A percentile compares a stretch with the other conserved stretches of the same genome.
Conservation (phyloP, 35 echinoderm and acorn worm genomes). For the Amphiura filiformis region DNA sequence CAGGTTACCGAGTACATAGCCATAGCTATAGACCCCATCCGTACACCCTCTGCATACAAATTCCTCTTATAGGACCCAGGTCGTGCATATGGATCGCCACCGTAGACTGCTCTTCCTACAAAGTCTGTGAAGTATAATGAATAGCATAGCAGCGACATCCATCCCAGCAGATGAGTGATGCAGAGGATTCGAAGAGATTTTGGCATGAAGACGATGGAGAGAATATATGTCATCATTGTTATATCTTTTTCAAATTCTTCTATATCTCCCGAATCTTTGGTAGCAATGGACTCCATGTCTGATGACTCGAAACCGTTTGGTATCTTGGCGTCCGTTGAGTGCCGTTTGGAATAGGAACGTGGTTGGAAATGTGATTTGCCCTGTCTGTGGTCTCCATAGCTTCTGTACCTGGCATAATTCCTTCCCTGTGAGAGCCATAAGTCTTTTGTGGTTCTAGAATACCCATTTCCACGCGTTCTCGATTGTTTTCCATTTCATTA, state of each 20-base stretch:
- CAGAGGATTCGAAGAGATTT: constrained; percentile 85
- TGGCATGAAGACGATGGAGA: constrained; percentile 88
- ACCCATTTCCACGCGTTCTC: constrained; percentile 65
- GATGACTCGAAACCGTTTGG: constrained; percentile 7
- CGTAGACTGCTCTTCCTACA: constrained; percentile 87
- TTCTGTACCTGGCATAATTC: neutral
- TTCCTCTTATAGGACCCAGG: constrained; percentile 55
- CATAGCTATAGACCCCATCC: constrained; percentile 93
- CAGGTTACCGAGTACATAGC: constrained; percentile 87
- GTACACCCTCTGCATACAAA: constrained; percentile 73
- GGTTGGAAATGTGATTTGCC: neutral
- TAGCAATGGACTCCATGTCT: neutral
- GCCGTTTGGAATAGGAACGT: neutral
- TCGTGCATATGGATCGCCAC: constrained; percentile 64
- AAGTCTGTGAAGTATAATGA: constrained; percentile 98
- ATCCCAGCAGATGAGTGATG: constrained; percentile 87
- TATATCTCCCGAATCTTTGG: neutral
- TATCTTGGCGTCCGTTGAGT: neutral
- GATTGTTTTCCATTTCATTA: neutral
- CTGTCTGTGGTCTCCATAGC: neutral
- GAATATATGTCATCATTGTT: constrained; percentile 68
- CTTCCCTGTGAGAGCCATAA: constrained; percentile 59
- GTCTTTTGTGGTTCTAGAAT: constrained; percentile 53
- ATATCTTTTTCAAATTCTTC: constrained; percentile 19
- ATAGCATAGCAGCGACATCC: constrained; percentile 98